phyloP scores from a whole-genome alignment of 2,888 invertebrate species.

The Cephonodes hylas region DNA sequence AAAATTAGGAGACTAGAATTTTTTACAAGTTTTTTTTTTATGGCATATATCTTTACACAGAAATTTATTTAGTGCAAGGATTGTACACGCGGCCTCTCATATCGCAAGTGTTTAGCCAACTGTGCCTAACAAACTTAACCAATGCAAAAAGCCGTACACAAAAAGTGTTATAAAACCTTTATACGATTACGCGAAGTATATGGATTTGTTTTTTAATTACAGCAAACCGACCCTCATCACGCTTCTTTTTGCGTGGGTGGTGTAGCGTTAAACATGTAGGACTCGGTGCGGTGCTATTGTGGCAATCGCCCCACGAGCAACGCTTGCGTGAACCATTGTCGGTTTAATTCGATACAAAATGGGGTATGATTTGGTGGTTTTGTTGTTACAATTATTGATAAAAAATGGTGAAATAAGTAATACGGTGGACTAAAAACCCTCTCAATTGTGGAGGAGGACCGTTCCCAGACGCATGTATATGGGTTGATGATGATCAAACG shows the following conservation, averaged over 20 bases:
- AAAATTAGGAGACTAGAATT: too few species aligned
- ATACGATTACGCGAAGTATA: background rate
- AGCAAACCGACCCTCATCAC: constrained; percentile 1
- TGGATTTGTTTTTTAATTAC: background rate
- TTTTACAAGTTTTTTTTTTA: too few species aligned
- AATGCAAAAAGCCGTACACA: too few species aligned
- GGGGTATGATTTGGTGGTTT: constrained; percentile 2
- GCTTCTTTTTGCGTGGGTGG: constrained; percentile 24
- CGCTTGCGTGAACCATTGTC: constrained; percentile 31
- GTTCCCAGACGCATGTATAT: too few species aligned
- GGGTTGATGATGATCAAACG: too few species aligned
- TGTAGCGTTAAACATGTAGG: constrained; percentile 65
- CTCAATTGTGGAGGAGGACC: too few species aligned
- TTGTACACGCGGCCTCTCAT: too few species aligned
- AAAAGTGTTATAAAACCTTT: background rate
- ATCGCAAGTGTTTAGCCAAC: too few species aligned
- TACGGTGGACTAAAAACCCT: too few species aligned
- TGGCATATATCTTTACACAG: too few species aligned
- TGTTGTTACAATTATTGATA: background rate
- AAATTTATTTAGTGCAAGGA: too few species aligned
- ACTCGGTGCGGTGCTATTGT: constrained; percentile 62
- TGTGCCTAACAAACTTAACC: too few species aligned
- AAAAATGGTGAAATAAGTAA: background rate
- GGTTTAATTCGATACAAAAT: constrained; percentile 2
- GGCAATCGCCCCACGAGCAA: constrained; percentile 42